Base-by-base conservation (phyloP, 2,113 vertebrate species). In the Hippocampus guttulatus region DNA sequence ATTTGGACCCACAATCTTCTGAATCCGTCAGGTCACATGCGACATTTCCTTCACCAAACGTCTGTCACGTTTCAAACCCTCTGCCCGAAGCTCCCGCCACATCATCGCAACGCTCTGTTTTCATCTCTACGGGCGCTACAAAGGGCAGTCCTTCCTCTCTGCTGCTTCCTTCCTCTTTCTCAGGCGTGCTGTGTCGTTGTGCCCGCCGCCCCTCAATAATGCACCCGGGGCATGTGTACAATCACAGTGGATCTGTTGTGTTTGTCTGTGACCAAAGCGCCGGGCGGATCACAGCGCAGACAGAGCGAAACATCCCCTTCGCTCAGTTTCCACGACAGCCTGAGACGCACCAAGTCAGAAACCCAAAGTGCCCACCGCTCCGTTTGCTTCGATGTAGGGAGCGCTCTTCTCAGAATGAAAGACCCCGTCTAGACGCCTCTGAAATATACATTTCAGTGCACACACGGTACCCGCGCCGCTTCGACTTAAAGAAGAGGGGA, bases 401-500 rank as follows among this genome's bases (percentile, higher is more conserved):
- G 86, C 84, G 84, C 89, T 45, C 67, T 92, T 88, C 85, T 91
- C 87, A 82, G 85, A 92, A 92, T 91, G 90, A 92, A 91, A 92
- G 88, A 82, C 90, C 58, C 88, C 90, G 90, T 92, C 90, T 92
- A 92, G 90, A 92, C 91, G n/a, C 87, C 87, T 90, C 90, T 92
- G 87, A 92, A 92, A 92, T 91, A 91, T 92, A 90, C 88, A 92
- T 92, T 86, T 88, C 87, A 70, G 82, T 87, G 81, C 84, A 80
- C 88, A 84, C 84, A 86, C 85, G 61, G 88, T 87, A 87, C 87
- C 83, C 80, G 77, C 81, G 81, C 87, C 85, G 88, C 84, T 85
- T 88, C 76, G 88, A 87, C 90, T 90, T 88, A 88, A 89, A 91
- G 88, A 88, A 90, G 89, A 88, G 77, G 83, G 76, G 69, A 62